These are phyloP conservation scores for Rhodinocichla rosea DNA, from an alignment of 2,113 vertebrate species.

Conservation along the genomic window DNA sequence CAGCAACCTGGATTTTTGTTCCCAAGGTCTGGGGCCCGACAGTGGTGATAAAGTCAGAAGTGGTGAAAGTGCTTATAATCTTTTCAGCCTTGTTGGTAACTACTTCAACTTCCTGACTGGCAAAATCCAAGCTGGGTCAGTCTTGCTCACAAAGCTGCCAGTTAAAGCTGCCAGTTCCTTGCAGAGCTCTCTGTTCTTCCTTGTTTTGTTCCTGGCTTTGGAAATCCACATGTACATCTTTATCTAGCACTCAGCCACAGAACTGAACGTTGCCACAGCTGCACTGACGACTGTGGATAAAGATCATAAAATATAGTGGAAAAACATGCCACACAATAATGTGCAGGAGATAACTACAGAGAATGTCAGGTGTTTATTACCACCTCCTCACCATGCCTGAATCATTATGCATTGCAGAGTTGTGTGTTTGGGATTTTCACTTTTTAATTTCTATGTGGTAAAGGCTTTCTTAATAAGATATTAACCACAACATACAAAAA, in stretches of 20 bases:
- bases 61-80: neutral
- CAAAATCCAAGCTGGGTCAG: neutral
- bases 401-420: neutral
- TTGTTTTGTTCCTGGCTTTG: neutral
- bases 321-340: neutral
- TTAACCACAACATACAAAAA: neutral
- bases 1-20: neutral
- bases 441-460: neutral
- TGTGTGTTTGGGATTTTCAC: neutral
- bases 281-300: neutral
- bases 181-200: neutral
- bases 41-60: neutral
- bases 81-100: neutral
- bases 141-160: neutral
- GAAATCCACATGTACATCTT: neutral
- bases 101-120: neutral
- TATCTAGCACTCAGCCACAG: neutral
- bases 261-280: neutral
- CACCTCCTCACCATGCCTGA: neutral
- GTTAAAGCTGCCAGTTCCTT: neutral
- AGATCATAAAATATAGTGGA: neutral
- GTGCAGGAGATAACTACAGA: neutral
- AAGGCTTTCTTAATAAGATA: neutral
- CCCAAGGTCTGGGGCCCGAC: neutral
- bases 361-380: neutral